Evolutionary conservation across 2,113 vertebrate species (phyloP), one percentile per base, ranked within the genome.

Genomic region (Castor canadensis): DNA sequence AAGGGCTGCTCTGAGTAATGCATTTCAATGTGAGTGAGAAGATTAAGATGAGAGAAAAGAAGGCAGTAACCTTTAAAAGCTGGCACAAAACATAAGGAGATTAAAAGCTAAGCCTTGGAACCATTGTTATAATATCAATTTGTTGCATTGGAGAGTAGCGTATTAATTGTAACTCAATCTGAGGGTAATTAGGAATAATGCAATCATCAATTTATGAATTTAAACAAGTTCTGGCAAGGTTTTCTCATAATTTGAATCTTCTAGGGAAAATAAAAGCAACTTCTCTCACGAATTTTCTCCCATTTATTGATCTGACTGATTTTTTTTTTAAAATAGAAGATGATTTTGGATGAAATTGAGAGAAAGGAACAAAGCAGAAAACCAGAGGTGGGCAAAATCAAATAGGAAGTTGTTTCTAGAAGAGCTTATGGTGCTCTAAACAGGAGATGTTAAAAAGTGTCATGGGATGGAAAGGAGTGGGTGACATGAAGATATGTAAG

Each of bases 161-260:
- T 47, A 80, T 86, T 93, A 93, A 62, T 54, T 88, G 49, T 73
- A 97, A 94, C 69, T 94, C 62, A 94, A 43, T 79, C 28, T 0
- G 45, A 85, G 54, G 17, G 38, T 92, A 76, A 97, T 91, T 90
- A 94, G 58, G 67, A 64, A 94, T 96, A 77, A 94, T 17, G 43
- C 40, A 86, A 16, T 56, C 62, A 88, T 75, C 72, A 86, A 13
- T 32, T 92, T 69, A 93, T 83, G 86, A 89, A 89, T 83, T 95
- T 85, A 83, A 93, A 87, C 17, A 83, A 45, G 35, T 66, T 66
- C 49, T 83, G 30, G 56, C 72, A 93, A 87, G 43, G 22, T 79
- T 94, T 93, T 79, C 67, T 89, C 26, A 54, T 83, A 76, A 64
- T 58, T 64, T 75, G 73, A 93, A 16, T 17, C 40, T 82, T 87